These are phyloP conservation scores for Halcyon malimbica DNA, from an alignment of 2,113 vertebrate species.

Conservation along the genomic window DNA sequence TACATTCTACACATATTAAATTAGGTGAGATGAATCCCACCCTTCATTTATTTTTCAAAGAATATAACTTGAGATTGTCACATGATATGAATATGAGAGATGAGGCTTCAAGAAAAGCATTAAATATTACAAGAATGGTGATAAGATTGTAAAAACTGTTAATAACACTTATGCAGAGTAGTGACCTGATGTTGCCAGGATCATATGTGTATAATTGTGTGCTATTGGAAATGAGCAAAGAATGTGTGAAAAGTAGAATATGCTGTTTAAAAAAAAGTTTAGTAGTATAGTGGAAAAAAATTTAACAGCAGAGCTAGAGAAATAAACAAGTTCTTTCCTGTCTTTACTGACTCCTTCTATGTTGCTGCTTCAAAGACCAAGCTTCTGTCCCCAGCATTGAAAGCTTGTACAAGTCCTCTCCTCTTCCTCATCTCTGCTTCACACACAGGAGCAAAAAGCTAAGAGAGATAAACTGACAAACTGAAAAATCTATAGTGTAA, in stretches of 20 bases:
- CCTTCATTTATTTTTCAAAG: conserved; percentile 50
- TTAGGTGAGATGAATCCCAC: conserved; percentile 36
- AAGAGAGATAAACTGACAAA: not conserved
- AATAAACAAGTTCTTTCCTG: not conserved
- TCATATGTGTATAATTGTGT: not conserved
- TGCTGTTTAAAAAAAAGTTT: not conserved
- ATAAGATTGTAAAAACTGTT: not conserved
- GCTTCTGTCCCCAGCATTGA: not conserved
- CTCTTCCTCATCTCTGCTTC: not conserved
- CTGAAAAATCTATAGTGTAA: not conserved
- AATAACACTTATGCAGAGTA: not conserved
- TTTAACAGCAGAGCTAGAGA: not conserved
- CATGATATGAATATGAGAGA: not conserved
- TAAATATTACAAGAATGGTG: not conserved
- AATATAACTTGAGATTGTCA: not conserved
- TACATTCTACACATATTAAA: conserved; percentile 28
- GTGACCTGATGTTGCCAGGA: not conserved
- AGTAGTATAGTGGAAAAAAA: not conserved
- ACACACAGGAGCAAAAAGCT: not conserved
- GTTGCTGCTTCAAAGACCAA: not conserved
- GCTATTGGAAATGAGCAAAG: not conserved
- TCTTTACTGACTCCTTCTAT: not conserved
- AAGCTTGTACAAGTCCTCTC: not conserved
- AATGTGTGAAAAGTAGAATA: not conserved
- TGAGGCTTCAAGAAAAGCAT: not conserved